phyloP scores from a whole-genome alignment of 2,113 vertebrate genomes.

The Oreochromis aureus region DNA sequence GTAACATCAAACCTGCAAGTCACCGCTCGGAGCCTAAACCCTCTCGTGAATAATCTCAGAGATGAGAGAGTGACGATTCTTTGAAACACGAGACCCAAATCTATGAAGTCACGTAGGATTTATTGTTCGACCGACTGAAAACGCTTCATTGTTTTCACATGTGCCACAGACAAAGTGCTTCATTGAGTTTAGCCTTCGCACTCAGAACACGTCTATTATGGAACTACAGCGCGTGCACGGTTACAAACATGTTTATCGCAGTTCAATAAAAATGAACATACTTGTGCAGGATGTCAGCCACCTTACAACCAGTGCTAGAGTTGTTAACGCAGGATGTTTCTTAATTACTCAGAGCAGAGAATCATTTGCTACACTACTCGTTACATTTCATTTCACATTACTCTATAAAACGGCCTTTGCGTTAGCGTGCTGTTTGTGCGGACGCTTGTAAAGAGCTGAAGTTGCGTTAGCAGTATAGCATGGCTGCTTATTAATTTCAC shows the following conservation, averaged over 20 bases:
- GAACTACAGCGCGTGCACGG: background rate
- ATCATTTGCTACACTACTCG: background rate
- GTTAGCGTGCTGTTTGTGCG: background rate
- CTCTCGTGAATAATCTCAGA: background rate
- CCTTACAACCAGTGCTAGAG: background rate
- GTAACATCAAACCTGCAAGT: background rate
- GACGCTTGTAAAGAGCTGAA: background rate
- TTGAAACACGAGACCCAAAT: background rate
- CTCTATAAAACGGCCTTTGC: background rate
- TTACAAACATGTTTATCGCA: background rate
- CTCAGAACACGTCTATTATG: background rate
- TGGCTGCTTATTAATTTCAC: background rate
- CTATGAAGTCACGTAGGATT: background rate
- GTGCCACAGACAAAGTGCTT: background rate
- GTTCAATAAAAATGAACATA: background rate
- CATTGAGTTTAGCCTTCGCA: background rate
- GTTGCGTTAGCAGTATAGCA: background rate
- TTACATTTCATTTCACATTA: background rate
- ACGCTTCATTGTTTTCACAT: slow-evolving; percentile 8
- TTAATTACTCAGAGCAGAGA: background rate
- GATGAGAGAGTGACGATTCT: background rate
- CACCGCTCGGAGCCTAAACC: background rate
- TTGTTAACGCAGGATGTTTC: background rate
- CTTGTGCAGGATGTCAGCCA: background rate
- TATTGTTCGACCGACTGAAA: background rate